Percentiles rank a stretch among this genome's conserved stretches.
phyloP scores from a whole-genome alignment of 2,797 vertebrate species.

The Apodemus agrarius region DNA sequence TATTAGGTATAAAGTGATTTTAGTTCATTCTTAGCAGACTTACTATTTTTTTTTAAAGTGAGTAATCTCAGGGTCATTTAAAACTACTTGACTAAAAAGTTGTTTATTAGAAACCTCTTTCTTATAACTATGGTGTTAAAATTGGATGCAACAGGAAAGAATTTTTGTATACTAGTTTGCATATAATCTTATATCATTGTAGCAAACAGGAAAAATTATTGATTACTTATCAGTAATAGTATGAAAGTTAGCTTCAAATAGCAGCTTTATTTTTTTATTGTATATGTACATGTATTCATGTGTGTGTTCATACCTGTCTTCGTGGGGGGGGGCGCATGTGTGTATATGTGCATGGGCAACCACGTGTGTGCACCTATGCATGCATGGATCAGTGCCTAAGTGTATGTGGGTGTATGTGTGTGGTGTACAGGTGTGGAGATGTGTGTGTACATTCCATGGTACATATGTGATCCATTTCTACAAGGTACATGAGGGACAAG shows the following conservation, averaged over 20 bases:
- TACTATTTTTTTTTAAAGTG: not conserved
- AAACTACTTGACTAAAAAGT: not conserved
- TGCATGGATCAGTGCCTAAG: not conserved
- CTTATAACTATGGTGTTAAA: conserved; percentile 20
- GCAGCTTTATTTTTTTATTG: not conserved
- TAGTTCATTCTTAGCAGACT: conserved; percentile 49
- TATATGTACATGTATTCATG: not conserved
- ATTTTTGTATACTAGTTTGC: not conserved
- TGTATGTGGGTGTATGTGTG: not conserved
- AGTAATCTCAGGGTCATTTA: not conserved
- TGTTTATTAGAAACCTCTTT: not conserved
- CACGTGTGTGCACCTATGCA: not conserved
- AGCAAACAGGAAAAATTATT: not conserved
- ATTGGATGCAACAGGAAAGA: conserved; percentile 25
- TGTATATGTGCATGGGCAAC: too few relatives aligned
- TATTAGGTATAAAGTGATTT: conserved; percentile 41
- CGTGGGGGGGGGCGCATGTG: too few relatives aligned
- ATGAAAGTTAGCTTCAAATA: conserved; percentile 23
- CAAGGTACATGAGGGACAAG: not conserved
- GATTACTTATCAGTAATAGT: not conserved
- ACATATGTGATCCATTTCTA: not conserved
- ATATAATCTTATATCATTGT: not conserved
- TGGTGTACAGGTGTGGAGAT: not conserved
- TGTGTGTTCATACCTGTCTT: too few relatives aligned
- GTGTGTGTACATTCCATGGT: not conserved